These are phyloP conservation scores for Tyria jacobaeae DNA, from an alignment of 2,888 invertebrate genomes.

Conservation along the genomic window DNA sequence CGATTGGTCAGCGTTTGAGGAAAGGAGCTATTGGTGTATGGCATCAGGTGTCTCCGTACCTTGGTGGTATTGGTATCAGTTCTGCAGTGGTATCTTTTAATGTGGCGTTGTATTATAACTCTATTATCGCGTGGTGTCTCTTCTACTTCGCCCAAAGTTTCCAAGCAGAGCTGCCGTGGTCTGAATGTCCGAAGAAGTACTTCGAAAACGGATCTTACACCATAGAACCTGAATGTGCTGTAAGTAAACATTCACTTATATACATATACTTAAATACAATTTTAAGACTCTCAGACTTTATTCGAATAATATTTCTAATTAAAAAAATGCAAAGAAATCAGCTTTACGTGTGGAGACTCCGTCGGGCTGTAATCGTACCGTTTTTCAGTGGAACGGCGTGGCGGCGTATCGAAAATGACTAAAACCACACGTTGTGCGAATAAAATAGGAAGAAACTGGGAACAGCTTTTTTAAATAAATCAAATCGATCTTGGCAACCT, in stretches of 20 bases:
- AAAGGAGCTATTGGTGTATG: conserved; percentile 98
- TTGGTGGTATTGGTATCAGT: conserved; percentile 96
- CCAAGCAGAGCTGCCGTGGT: conserved; percentile 96
- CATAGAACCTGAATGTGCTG: conserved; percentile 93
- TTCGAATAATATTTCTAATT: too few relatives aligned
- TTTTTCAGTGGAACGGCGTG: too few relatives aligned
- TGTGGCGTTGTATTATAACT: conserved; percentile 98
- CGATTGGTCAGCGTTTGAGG: conserved; percentile 96
- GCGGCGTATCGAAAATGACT: too few relatives aligned
- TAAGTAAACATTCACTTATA: conserved; percentile 74
- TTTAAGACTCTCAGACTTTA: background rate
- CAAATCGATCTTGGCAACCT: too few relatives aligned
- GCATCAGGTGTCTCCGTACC: conserved; percentile 96
- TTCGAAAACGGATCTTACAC: conserved; percentile 93
- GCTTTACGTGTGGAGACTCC: too few relatives aligned
- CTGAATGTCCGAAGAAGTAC: conserved; percentile 94
- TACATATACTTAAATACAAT: background rate
- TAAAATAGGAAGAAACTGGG: too few relatives aligned
- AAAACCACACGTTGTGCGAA: too few relatives aligned
- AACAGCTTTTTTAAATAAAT: too few relatives aligned
- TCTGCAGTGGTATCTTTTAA: conserved; percentile 98
- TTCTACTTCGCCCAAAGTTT: conserved; percentile 98
- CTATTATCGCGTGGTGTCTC: conserved; percentile 99
- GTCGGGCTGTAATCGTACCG: too few relatives aligned
- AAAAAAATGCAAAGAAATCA: too few relatives aligned